Conservation (phyloP, 2,888 invertebrate species). For the Nycteola revayana region DNA sequence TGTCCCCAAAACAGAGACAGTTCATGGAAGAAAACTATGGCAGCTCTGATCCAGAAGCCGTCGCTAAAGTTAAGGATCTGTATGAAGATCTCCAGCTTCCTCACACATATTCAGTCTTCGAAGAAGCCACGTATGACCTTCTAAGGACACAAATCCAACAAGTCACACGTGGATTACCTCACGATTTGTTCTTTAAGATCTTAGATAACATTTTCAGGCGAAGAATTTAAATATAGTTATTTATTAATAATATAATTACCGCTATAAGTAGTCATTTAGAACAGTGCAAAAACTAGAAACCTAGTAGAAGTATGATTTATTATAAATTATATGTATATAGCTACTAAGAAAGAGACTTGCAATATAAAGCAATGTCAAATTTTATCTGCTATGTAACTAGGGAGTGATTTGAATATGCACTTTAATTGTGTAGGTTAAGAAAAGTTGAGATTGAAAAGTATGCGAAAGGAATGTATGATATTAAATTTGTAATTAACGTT, state of each 20-base stretch:
- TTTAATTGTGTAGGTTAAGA: neutral
- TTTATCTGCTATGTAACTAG: slow-evolving; percentile 15
- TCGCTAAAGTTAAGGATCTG: slow-evolving; percentile 86
- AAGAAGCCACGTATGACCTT: slow-evolving; percentile 91
- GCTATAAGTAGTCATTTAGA: slow-evolving; percentile 23
- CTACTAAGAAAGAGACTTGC: slow-evolving; percentile 19
- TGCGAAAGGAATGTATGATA: neutral
- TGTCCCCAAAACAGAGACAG: slow-evolving; percentile 85
- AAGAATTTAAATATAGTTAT: slow-evolving; percentile 72
- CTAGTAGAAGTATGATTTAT: too few relatives aligned
- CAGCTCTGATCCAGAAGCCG: slow-evolving; percentile 83
- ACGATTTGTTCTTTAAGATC: slow-evolving; percentile 90
- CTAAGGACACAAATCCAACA: slow-evolving; percentile 92
- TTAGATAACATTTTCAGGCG: slow-evolving; percentile 91
- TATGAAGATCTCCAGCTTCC: slow-evolving; percentile 90
- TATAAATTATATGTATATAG: slow-evolving; percentile 12
- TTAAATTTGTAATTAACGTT: neutral
- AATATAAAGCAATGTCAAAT: slow-evolving; percentile 15
- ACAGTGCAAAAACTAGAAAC: slow-evolving; percentile 20
- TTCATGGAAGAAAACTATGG: slow-evolving; percentile 91
- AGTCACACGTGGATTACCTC: slow-evolving; percentile 90
- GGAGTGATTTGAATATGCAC: slow-evolving; percentile 16
- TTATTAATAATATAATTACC: slow-evolving; percentile 1
- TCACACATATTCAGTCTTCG: slow-evolving; percentile 89
- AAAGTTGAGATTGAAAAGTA: neutral